Evolutionary conservation across 2,797 vertebrate species (phyloP), one percentile per base, ranked within the genome.

Genomic region (Malacoctenus gilli): DNA sequence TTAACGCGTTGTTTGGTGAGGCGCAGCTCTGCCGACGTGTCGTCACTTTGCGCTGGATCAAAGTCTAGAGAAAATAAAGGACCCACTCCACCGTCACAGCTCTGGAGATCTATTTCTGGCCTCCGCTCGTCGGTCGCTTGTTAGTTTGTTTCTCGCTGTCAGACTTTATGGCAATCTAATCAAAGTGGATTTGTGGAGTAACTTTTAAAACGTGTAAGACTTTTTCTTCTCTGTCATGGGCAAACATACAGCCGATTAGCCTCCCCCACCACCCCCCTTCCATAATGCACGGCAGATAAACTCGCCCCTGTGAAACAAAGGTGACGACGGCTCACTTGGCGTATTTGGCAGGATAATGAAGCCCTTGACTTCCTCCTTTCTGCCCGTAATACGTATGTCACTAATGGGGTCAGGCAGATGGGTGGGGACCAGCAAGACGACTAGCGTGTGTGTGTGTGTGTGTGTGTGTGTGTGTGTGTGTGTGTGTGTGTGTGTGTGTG

Each of bases 341-440:
- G 57, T 70, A 59, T 42, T 63, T 70, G 6, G 21, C 65, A 74
- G 68, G 84, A 84, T 87, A 88, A 85, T 85, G 70, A 83, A 76
- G 59, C 80, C 53, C 19, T 22, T 28, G 16, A 2, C 23, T 36
- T 25, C 54, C 16, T 22, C 52, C 40, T n/a, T 44, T 43, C 56
- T 63, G 79, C 60, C 65, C 70, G 61, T 77, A 77, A 86, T 72
- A 64, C 55, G 56, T 79, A 86, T 84, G 84, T 62, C 75, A 65
- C 73, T 87, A 89, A 91, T 89, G 86, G 83, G 87, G 88, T 88
- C 88, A 88, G 79, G 72, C 87, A 89, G 83, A 91, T 89, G 89
- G 86, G 80, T 75, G 82, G 82, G 75, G 81, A 78, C 75, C 64
- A 51, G 68, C 8, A 51, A 83, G 63, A 61, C 69, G 68, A 68